A percentile compares a stretch with the other conserved stretches of the same genome.
Conservation (phyloP, 2,113 vertebrate species). For the Eretmochelys imbricata region DNA sequence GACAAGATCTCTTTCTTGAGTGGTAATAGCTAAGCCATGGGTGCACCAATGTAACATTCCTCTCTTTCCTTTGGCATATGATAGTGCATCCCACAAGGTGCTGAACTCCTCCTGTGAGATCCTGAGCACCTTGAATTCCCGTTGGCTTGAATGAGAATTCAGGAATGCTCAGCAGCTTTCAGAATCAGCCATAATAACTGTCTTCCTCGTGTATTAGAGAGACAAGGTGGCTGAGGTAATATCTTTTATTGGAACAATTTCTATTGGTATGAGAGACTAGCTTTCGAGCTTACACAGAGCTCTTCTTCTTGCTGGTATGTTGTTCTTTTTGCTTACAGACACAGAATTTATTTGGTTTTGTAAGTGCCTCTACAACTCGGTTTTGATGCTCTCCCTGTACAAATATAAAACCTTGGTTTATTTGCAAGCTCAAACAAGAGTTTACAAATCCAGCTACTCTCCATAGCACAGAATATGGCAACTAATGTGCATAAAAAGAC, state of each 20-base stretch:
- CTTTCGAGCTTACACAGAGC: neutral
- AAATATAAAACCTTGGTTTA: conserved; percentile 42
- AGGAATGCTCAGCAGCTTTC: conserved; percentile 15
- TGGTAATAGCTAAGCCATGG: neutral
- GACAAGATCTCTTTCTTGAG: neutral
- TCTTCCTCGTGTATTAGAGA: neutral
- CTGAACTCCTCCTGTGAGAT: neutral
- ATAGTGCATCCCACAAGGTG: neutral
- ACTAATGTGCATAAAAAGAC: neutral
- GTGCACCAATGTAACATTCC: neutral
- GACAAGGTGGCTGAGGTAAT: neutral
- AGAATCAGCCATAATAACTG: conserved; percentile 55
- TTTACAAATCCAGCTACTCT: conserved; percentile 27
- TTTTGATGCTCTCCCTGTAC: conserved; percentile 19
- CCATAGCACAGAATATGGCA: neutral
- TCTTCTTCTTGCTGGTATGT: neutral
- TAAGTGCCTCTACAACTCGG: conserved; percentile 29
- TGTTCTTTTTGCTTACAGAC: conserved; percentile 31
- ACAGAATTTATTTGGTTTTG: conserved; percentile 41
- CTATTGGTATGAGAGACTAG: neutral
- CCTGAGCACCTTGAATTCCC: neutral
- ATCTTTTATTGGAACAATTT: neutral
- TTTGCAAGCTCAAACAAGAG: conserved; percentile 36
- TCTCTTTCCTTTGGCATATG: neutral
- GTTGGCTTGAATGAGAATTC: neutral